Evolutionary conservation across 2,888 invertebrate species (phyloP).

Genomic region (Clusia tigrina): DNA sequence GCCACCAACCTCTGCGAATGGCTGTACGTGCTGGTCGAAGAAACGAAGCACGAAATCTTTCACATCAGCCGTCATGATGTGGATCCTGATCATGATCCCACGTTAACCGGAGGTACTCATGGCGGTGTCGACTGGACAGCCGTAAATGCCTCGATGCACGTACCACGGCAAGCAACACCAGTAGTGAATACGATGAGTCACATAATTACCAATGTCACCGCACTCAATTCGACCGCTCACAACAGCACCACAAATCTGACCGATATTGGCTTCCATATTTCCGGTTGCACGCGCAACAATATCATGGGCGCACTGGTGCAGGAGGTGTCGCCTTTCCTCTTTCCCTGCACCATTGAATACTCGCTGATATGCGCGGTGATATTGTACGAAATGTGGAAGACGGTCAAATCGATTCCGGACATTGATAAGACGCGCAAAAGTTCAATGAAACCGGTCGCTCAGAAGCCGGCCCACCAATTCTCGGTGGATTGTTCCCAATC

Average conservation of each 20-base stretch:
- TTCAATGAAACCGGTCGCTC: constrained; percentile 54
- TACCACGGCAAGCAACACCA: constrained; percentile 24
- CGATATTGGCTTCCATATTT: constrained; percentile 31
- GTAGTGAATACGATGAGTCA: constrained; percentile 36
- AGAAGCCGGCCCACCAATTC: constrained; percentile 70
- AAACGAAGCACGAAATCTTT: constrained; percentile 87
- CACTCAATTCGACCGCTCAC: constrained; percentile 16
- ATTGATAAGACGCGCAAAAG: constrained; percentile 66
- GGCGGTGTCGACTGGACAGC: constrained; percentile 48
- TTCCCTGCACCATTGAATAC: constrained; percentile 90
- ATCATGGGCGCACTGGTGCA: constrained; percentile 77
- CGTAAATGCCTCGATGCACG: constrained; percentile 45
- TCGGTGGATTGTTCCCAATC: constrained; percentile 86
- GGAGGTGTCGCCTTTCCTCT: constrained; percentile 80
- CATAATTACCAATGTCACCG: constrained; percentile 37
- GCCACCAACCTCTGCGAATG: constrained; percentile 94
- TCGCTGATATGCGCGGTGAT: constrained; percentile 90
- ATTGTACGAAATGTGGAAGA: constrained; percentile 91
- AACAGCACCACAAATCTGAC: constrained; percentile 52
- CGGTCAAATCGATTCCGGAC: constrained; percentile 70
- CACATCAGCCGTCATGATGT: constrained; percentile 69
- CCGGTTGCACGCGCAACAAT: constrained; percentile 70
- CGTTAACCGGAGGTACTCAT: constrained; percentile 33
- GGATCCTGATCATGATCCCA: constrained; percentile 35
- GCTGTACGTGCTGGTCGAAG: constrained; percentile 86